Evolutionary conservation across 2,888 invertebrate genomes (phyloP).

Genomic region (Lasius platythorax): DNA sequence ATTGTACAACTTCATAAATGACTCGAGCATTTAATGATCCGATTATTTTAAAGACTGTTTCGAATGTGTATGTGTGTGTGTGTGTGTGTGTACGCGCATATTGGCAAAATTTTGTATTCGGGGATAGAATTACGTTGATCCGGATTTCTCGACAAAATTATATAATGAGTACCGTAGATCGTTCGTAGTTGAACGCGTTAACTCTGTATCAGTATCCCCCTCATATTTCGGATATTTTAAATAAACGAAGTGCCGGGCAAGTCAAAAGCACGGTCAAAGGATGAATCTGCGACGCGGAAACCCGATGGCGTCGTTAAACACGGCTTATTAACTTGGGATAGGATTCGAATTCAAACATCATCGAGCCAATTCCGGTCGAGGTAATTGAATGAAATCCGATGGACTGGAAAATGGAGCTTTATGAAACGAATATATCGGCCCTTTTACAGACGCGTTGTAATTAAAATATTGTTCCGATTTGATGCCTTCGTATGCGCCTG

Average conservation of each 20-base stretch:
- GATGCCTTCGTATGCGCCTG: conserved; percentile 11
- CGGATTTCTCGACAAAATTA: neutral
- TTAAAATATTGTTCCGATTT: conserved; percentile 49
- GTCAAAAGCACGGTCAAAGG: conserved; percentile 47
- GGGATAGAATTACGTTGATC: neutral
- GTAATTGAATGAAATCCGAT: conserved; percentile 55
- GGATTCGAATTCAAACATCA: conserved; percentile 48
- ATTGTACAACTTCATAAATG: neutral
- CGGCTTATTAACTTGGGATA: conserved; percentile 51
- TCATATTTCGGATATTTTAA: conserved; percentile 27
- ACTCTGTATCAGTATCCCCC: neutral
- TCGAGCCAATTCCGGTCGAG: conserved; percentile 40
- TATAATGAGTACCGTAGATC: neutral
- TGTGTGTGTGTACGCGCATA: neutral
- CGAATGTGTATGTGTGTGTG: neutral
- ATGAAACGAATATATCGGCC: conserved; percentile 42
- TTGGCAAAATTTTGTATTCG: neutral
- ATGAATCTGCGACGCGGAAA: conserved; percentile 45
- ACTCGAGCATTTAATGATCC: too few relatives aligned
- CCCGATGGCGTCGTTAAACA: conserved; percentile 48
- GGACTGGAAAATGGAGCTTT: conserved; percentile 54
- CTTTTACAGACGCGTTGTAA: conserved; percentile 40
- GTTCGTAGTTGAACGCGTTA: conserved; percentile 2
- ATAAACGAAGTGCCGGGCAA: conserved; percentile 41
- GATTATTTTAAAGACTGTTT: neutral